Conservation (phyloP, 2,113 vertebrate species). For the Formicarius rufipectus region DNA sequence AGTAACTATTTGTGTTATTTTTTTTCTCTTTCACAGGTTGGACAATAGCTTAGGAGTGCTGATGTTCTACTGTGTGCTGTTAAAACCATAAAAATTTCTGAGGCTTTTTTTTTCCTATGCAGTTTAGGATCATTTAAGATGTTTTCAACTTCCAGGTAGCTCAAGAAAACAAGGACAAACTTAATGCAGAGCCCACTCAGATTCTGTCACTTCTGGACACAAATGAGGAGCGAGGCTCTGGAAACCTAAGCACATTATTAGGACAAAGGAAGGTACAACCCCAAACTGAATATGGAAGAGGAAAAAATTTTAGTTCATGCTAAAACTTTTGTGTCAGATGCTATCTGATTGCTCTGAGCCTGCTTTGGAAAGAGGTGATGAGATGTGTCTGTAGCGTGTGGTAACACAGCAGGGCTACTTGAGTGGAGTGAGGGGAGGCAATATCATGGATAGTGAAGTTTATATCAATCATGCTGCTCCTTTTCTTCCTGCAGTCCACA, state of each 20-base stretch:
- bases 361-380: background rate
- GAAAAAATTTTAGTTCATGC: background rate
- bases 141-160: background rate
- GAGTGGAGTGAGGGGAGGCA: background rate
- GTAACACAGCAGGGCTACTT: background rate
- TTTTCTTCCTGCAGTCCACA: no score
- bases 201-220: background rate
- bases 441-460: background rate
- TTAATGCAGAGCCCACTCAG: background rate
- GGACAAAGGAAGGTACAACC: background rate
- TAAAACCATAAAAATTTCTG: background rate
- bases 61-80: background rate
- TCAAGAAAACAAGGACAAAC: background rate
- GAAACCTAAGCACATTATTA: background rate
- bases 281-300: background rate
- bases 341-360: background rate
- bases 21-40: background rate
- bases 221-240: background rate
- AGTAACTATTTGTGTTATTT: background rate
- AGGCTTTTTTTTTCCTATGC: background rate
- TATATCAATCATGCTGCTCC: background rate
- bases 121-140: background rate
- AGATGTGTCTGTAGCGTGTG: accelerated
- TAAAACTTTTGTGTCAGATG: background rate
- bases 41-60: background rate